These are phyloP conservation scores for Peromyscus eremicus DNA, from an alignment of 2,797 vertebrate species.

Conservation along the genomic window DNA sequence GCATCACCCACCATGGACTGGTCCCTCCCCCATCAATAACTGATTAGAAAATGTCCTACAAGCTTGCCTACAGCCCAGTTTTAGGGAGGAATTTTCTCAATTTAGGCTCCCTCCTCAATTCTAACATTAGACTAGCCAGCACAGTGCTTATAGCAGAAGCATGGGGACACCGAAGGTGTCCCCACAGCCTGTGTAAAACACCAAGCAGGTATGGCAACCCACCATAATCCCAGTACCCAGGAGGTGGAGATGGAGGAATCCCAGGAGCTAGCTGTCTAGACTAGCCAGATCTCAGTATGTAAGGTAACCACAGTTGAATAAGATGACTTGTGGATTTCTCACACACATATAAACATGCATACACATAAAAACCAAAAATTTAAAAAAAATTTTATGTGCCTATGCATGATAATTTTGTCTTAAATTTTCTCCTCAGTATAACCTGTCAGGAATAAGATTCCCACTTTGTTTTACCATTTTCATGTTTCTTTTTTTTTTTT, in stretches of 20 bases:
- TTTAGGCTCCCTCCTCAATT: not conserved
- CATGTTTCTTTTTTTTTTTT: not conserved
- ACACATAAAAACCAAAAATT: not conserved
- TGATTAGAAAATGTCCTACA: not conserved
- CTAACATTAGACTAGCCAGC: not conserved
- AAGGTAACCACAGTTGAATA: not conserved
- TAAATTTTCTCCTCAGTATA: not conserved
- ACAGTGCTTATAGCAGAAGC: not conserved
- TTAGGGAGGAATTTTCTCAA: not conserved
- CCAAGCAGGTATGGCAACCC: not conserved
- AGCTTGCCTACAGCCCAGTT: not conserved
- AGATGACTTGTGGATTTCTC: not conserved
- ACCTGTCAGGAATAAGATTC: not conserved
- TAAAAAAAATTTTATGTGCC: not conserved
- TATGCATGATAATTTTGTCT: not conserved
- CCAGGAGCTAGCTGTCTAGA: not conserved
- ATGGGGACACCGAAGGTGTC: rapidly evolving
- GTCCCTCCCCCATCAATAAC: not conserved
- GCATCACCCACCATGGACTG: too few species aligned
- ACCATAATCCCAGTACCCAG: not conserved
- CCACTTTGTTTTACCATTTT: not conserved
- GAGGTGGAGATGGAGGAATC: not conserved
- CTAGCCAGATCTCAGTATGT: not conserved
- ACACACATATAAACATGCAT: not conserved
- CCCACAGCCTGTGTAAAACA: not conserved